Base-by-base conservation (phyloP, 1,140 invertebrate genomes). In the Yoshiicerus persimilis region DNA sequence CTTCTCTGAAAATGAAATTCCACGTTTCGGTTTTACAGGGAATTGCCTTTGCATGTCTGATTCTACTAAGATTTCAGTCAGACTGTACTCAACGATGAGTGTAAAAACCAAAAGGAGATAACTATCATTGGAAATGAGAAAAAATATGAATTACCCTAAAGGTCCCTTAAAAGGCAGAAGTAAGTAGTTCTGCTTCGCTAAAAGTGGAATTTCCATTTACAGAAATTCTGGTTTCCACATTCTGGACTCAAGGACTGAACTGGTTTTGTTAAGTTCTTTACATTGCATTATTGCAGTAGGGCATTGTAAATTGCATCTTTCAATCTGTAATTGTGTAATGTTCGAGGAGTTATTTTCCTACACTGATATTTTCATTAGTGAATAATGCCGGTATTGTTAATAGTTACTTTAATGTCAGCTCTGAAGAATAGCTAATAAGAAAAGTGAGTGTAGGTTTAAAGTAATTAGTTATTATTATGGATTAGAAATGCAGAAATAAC, bases 131-230 rank as follows among this genome's bases (percentile, higher is more conserved):
- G 30, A 20, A 20, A 80, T 16, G 9, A 70, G 30, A 80, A 77
- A 80, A 80, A 80, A 70, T 70, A 34, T 36, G 75, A 80, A 80
- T 80, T 80, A 80, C 32, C 75, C 75, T 80, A 80, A 80, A 80
- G 75, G 75, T 80, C 75, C 75, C 75, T 80, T 80, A 80, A 80
- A 80, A 80, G 75, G 75, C 75, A 36, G 34, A 32, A 80, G 16
- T 32, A 32, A 80, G 16, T 32, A 23, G 34, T 80, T 80, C n/a
- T n/a, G 32, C 34, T 34, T 38, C 8, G 75, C 75, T 80, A 80
- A 80, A 80, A 80, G 75, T 36, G 75, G 75, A 80, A 80, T 80
- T 80, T 80, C 75, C 75, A 80, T 80, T 80, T 80, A 80, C 75
- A 80, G 75, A 80, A 80, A 80, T 80, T 80, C 75, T 34, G 75